Base-by-base conservation (phyloP, 2,888 invertebrate genomes). In the Chalcis sispes region DNA sequence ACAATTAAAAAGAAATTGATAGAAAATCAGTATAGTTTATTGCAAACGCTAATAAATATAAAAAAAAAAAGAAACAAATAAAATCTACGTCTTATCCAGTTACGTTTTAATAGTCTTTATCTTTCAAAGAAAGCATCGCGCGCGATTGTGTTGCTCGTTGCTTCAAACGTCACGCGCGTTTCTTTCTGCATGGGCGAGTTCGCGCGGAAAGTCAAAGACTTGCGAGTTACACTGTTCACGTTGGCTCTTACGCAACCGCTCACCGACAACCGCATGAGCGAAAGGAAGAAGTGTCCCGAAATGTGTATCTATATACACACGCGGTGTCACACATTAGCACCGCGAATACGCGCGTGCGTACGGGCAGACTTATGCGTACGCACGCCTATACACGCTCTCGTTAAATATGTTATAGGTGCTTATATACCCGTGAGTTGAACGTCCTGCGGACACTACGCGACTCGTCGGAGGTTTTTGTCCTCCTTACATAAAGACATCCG, bases 401-500 rank as follows among this genome's bases (percentile, higher is more conserved):
- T 2, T 18, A 10, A 2, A 3, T 36, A 36, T 10, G 36, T 36
- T 36, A 36, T 36, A 36, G n/a, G n/a, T 36, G 54, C 56, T 29
- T 62, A 56, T 54, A 32, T 23, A 48, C 61, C 46, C 36, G 27
- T 3, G 62, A 65, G 62, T 75, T 75, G 71, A 71, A 71, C 52
- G 75, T 66, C 71, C 75, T 3, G 23, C 59, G 56, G 42, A n/a
- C n/a, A n/a, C n/a, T n/a, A 42, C 58, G 32, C 62, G 64, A 59
- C 64, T 54, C 32, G 54, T 29, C 59, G 23, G 52, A 50, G 72
- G 72, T 77, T 77, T 77, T 77, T 77, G 72, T 73, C 77, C 72
- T 73, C 46, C 72, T 77, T 73, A 77, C 70, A 70, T 70, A 73
- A 69, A 77, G 65, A 69, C 75, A 71, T 75, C 75, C 75, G 75